phyloP scores from a whole-genome alignment of 2,113 vertebrate genomes.

The Bostrychus sinensis region DNA sequence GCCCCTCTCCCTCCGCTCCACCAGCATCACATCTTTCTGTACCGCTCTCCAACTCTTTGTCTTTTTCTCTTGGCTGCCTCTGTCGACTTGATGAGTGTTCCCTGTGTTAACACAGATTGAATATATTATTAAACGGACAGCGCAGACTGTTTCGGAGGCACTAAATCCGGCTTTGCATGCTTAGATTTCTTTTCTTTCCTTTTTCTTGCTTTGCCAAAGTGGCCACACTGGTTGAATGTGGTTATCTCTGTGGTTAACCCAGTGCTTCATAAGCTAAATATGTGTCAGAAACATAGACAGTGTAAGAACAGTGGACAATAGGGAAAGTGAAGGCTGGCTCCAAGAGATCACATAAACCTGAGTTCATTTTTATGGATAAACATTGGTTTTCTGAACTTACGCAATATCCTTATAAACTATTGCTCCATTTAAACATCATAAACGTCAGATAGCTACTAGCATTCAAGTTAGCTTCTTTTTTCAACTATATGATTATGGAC shows the following conservation, averaged over 20 bases:
- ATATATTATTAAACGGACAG: constrained; percentile 64
- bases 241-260: constrained; percentile 44
- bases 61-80: constrained; percentile 56
- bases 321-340: not conserved
- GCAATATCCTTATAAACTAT: no score
- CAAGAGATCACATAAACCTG: not conserved
- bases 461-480: no score
- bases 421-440: no score
- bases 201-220: constrained; percentile 39
- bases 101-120: constrained; percentile 49
- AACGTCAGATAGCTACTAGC: no score
- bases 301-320: not conserved
- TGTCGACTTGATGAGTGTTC: constrained; percentile 49
- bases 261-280: constrained; percentile 42
- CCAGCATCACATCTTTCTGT: constrained; percentile 5
- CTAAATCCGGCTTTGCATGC: constrained; percentile 33
- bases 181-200: constrained; percentile 9
- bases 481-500: no score
- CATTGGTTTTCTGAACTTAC: no score
- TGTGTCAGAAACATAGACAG: not conserved
- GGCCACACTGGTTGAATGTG: constrained; percentile 50
- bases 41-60: constrained; percentile 44
- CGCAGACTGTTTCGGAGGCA: constrained; percentile 34
- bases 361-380: no score
- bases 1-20: not conserved